These are phyloP conservation scores for Phyllostomus hastatus DNA, from an alignment of 2,113 vertebrate species.

Conservation along the genomic window DNA sequence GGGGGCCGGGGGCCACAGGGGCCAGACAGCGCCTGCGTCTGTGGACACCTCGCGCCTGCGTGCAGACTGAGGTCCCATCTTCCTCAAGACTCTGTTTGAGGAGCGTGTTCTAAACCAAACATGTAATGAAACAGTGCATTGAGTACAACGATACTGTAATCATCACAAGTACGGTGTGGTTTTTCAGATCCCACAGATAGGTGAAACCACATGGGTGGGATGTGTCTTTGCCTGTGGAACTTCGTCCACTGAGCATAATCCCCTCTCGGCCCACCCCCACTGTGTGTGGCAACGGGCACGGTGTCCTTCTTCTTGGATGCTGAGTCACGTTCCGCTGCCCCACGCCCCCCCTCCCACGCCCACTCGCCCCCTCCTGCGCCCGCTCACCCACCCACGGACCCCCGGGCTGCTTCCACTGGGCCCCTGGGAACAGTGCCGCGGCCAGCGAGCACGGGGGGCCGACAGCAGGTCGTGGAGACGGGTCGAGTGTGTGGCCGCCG, in stretches of 20 bases:
- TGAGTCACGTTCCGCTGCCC: background rate
- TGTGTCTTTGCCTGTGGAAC: background rate
- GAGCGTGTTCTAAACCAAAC: background rate
- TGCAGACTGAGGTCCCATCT: background rate
- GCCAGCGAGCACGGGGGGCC: too few relatives aligned
- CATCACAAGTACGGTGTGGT: background rate
- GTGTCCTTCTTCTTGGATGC: fast-evolving
- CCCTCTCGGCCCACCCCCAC: background rate
- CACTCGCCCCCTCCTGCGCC: background rate
- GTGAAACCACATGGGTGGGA: background rate
- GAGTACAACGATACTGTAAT: background rate
- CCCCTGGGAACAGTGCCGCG: background rate
- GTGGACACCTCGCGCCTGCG: constrained; percentile 33
- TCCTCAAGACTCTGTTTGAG: background rate
- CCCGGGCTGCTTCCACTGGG: background rate
- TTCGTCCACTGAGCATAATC: fast-evolving
- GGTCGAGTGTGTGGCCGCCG: background rate
- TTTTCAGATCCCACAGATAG: background rate
- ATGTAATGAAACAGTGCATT: background rate
- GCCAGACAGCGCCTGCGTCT: constrained; percentile 23
- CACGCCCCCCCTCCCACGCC: background rate
- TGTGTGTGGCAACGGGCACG: background rate
- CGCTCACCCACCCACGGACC: too few relatives aligned
- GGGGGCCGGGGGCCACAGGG: constrained; percentile 29
- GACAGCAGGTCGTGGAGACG: background rate